These are phyloP conservation scores for Achatina immaculata DNA, from an alignment of 1,140 invertebrate species.

Conservation along the genomic window DNA sequence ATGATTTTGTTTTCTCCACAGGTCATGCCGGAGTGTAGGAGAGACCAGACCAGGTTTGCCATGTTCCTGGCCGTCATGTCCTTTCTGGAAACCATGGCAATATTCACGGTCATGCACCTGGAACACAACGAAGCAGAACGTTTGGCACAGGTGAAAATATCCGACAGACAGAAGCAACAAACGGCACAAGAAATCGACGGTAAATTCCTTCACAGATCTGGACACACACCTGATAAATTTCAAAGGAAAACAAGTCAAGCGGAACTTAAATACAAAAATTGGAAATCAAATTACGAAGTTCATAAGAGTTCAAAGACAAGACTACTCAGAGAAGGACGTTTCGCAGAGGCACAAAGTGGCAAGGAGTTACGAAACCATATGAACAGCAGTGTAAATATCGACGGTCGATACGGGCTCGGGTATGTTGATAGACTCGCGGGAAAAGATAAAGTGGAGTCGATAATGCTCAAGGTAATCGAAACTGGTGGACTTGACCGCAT, in stretches of 20 bases:
- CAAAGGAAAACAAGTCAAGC: background rate
- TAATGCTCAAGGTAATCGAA: background rate
- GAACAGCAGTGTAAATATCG: background rate
- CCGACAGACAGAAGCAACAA: background rate
- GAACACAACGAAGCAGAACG: slow-evolving; percentile 32
- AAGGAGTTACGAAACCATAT: background rate
- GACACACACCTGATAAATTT: background rate
- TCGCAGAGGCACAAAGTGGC: background rate
- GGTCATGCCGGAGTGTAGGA: slow-evolving; percentile 36
- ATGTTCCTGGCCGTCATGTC: slow-evolving; percentile 34
- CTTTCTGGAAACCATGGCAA: slow-evolving; percentile 25
- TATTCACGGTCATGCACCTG: slow-evolving; percentile 33
- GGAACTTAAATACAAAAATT: no score
- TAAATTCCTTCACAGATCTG: background rate
- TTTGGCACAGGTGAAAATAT: background rate
- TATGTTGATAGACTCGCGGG: background rate
- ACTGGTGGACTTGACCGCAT: background rate
- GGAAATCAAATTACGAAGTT: background rate
- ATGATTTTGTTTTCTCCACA: background rate
- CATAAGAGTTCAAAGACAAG: no score
- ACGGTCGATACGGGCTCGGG: background rate
- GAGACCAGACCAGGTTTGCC: slow-evolving; percentile 38
- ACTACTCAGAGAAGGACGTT: background rate
- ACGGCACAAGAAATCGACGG: background rate
- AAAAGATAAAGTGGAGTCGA: background rate